These are phyloP conservation scores for Micrasema minimum DNA, from an alignment of 1,140 invertebrate species.

Conservation along the genomic window DNA sequence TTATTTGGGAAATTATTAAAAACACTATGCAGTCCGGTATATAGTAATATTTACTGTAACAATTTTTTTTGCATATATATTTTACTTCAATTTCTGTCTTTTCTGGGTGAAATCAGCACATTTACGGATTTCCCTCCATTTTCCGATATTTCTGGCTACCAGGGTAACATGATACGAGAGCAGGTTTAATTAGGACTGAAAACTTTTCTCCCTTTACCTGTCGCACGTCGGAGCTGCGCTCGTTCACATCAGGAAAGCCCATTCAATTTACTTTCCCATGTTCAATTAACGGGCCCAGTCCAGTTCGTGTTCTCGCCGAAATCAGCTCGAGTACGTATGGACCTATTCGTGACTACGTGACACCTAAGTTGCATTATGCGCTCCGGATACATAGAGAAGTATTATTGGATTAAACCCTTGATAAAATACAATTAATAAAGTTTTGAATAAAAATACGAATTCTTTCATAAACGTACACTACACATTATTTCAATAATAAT, in stretches of 20 bases:
- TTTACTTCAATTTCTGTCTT: too few relatives aligned
- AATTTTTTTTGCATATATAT: too few relatives aligned
- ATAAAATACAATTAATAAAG: too few relatives aligned
- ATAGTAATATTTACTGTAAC: too few relatives aligned
- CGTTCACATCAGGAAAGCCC: constrained; percentile 40
- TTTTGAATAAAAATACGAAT: too few relatives aligned
- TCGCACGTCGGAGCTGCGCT: constrained; percentile 24
- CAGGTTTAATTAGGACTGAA: constrained; percentile 35
- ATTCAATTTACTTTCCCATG: constrained; percentile 53
- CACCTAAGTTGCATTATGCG: constrained; percentile 25
- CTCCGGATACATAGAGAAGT: not conserved
- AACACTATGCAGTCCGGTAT: too few relatives aligned
- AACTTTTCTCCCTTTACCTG: constrained; percentile 40
- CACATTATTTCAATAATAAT: too few relatives aligned
- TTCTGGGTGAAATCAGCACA: too few relatives aligned
- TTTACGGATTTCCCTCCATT: not conserved
- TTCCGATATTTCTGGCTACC: not conserved
- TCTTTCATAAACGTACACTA: too few relatives aligned
- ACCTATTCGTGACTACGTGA: constrained; percentile 24
- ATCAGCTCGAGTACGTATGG: constrained; percentile 12
- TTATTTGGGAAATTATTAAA: too few relatives aligned
- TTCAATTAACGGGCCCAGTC: constrained; percentile 51
- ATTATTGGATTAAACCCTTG: too few relatives aligned
- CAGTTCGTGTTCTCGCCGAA: constrained; percentile 36
- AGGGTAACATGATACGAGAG: constrained; percentile 15